These are phyloP conservation scores for Habrosyne pyritoides DNA, from an alignment of 2,888 invertebrate species.

Conservation along the genomic window DNA sequence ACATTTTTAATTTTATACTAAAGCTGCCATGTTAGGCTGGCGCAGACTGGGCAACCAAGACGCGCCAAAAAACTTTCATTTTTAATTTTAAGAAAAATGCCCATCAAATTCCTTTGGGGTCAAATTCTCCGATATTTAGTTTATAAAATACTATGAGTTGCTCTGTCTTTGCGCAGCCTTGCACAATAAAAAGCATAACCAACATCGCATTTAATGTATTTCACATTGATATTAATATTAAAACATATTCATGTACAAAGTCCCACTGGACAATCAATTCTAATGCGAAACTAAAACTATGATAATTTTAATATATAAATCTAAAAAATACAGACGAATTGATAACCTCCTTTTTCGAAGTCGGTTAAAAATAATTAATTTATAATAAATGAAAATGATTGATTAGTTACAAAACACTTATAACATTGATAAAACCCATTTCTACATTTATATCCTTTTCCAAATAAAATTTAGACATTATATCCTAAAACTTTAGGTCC, in stretches of 20 bases:
- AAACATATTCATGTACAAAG: background rate
- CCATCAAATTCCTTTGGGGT: too few relatives aligned
- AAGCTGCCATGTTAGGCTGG: background rate
- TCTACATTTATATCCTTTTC: background rate
- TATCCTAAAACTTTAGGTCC: too few relatives aligned
- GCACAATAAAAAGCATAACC: background rate
- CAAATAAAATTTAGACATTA: background rate
- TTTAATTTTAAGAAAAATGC: too few relatives aligned
- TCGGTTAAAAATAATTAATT: too few relatives aligned
- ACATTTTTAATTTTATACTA: background rate
- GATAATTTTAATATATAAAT: constrained; percentile 1
- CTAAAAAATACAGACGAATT: too few relatives aligned
- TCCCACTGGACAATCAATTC: too few relatives aligned
- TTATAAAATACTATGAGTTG: background rate
- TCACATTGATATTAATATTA: background rate
- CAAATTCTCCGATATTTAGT: too few relatives aligned
- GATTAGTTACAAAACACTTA: background rate
- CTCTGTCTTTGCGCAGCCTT: background rate
- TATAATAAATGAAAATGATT: too few relatives aligned
- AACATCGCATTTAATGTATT: background rate
- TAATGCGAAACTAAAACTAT: background rate
- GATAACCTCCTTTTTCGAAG: too few relatives aligned
- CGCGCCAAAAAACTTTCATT: background rate
- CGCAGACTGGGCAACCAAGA: background rate
- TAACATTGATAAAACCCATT: background rate